A percentile compares a stretch with the other conserved stretches of the same genome.
These are phyloP conservation scores for Antennarius maculatus DNA, from an alignment of 2,797 vertebrate species.

Conservation along the genomic window DNA sequence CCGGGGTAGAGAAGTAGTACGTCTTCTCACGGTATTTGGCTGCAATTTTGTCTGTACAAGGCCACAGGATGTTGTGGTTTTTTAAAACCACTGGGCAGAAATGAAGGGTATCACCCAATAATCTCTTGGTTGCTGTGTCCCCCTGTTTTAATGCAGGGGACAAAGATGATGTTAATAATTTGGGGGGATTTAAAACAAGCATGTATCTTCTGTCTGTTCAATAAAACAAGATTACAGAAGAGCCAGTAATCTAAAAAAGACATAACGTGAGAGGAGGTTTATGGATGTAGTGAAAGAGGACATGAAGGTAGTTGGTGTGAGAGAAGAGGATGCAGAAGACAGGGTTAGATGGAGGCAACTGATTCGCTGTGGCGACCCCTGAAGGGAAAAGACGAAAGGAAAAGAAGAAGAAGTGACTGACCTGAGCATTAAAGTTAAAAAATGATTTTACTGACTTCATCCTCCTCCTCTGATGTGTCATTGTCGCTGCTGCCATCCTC, in stretches of 20 bases:
- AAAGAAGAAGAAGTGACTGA: not conserved
- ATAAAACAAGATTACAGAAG: not conserved
- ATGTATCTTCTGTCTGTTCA: constrained; percentile 3
- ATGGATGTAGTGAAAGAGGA: too few relatives aligned
- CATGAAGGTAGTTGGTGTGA: too few relatives aligned
- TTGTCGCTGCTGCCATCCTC: constrained; percentile 67
- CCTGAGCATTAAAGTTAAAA: not conserved
- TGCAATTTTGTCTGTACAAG: constrained; percentile 80
- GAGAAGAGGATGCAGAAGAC: too few relatives aligned
- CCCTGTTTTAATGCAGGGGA: constrained; percentile 74
- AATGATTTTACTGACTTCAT: constrained; percentile 51
- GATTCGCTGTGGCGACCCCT: too few relatives aligned
- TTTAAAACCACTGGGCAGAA: constrained; percentile 93
- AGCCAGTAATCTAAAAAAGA: not conserved
- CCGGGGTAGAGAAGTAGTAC: constrained; percentile 87
- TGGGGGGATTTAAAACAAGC: not conserved
- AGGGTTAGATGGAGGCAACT: too few relatives aligned
- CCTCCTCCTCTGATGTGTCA: constrained; percentile 41
- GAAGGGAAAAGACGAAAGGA: too few relatives aligned
- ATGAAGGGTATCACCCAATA: constrained; percentile 88
- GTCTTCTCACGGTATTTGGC: constrained; percentile 89
- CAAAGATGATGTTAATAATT: not conserved
- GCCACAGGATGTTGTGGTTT: constrained; percentile 83
- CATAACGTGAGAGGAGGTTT: too few relatives aligned
- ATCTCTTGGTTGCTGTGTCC: constrained; percentile 75